phyloP scores from a whole-genome alignment of 92 coral and sea anemone species.

The Scolanthus callimorphus region DNA sequence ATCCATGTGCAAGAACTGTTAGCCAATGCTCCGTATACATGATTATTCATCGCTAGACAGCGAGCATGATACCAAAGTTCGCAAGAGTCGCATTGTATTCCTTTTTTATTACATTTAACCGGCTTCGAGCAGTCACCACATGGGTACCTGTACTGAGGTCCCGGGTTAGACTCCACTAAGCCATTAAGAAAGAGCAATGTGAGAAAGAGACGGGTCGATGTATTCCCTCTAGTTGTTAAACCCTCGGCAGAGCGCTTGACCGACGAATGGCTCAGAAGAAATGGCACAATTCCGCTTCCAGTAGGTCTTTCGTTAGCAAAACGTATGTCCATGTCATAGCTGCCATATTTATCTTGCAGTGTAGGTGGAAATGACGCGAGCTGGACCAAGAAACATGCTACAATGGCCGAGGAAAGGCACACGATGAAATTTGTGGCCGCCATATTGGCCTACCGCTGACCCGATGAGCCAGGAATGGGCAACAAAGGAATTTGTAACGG shows the following conservation, averaged over 20 bases:
- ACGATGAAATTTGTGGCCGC: conserved; percentile 1
- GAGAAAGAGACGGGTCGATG: background rate
- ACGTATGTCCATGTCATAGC: too few species aligned
- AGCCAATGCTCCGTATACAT: conserved; percentile 16
- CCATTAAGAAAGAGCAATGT: background rate
- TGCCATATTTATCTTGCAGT: background rate
- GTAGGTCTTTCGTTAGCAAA: too few species aligned
- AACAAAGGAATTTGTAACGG: too few species aligned
- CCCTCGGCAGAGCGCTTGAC: background rate
- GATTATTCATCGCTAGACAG: conserved; percentile 16
- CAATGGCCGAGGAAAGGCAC: background rate
- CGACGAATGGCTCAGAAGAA: background rate
- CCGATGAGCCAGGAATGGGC: too few species aligned
- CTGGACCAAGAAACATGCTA: background rate
- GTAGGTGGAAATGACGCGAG: background rate
- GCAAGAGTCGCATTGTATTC: conserved; percentile 30
- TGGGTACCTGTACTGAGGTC: conserved; percentile 46
- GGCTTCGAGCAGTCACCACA: conserved; percentile 50
- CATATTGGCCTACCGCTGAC: background rate
- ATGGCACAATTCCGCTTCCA: background rate
- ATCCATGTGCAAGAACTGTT: conserved; percentile 36
- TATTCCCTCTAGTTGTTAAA: background rate
- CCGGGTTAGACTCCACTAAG: conserved; percentile 24
- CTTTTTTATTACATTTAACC: conserved; percentile 34
- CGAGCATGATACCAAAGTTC: conserved; percentile 27